Base-by-base conservation (phyloP, 1,140 invertebrate genomes). In the Drosophila navojoa region DNA sequence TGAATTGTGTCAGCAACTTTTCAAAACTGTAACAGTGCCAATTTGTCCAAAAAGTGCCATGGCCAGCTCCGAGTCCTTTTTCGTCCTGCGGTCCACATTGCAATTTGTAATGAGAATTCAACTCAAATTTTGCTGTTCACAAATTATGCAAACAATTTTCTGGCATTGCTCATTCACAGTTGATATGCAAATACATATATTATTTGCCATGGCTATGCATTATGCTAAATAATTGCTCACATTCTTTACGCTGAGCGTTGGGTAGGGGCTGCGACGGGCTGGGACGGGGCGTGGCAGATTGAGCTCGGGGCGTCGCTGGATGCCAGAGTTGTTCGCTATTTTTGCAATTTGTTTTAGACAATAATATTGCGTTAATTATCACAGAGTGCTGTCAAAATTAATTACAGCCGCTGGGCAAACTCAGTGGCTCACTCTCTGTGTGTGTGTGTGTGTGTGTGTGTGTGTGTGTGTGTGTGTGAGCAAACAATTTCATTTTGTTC, bases 311-410 rank as follows among this genome's bases (percentile, higher is more conserved):
- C 22, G 13, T 13, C 22, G 13, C 13, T 27, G 15, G 4, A 19
- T 32, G n/a, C 42, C 38, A 69, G 38, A 68, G 55, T 69, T 68
- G 61, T 25, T 53, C 60, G 55, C 42, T 64, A 73, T 76, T 86
- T 81, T 55, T 64, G 64, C 85, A 87, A 60, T 77, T 81, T 86
- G 71, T 63, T 57, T 47, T 60, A 38, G 63, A 68, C 58, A 71
- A 55, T 81, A 85, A 86, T 86, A 79, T 86, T 76, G 76, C 72
- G 82, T 81, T 87, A 87, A 86, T 86, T 86, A 86, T 82, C 79
- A 50, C 42, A 50, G 66, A 81, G 67, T 44, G 60, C 76, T 52
- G 59, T 74, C 58, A 69, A 66, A 75, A 79, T 79, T 47, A 72
- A 79, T 70, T 47, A 61, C 58, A 22, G 32, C 9, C 32, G 27